These are phyloP conservation scores for Arenaria interpres DNA, from an alignment of 2,113 vertebrate species.

Conservation along the genomic window DNA sequence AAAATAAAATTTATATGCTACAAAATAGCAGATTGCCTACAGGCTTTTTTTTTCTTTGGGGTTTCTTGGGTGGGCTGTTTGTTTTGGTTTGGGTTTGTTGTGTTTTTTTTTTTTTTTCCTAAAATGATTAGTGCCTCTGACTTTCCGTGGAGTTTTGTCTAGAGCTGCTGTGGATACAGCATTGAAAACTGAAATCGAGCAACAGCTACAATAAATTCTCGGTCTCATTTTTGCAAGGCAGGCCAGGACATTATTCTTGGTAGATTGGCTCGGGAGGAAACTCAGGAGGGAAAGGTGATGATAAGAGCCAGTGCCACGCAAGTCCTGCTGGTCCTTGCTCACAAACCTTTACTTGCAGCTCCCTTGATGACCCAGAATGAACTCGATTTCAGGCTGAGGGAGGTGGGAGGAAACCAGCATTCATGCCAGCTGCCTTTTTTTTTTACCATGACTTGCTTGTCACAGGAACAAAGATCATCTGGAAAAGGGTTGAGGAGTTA, in stretches of 20 bases:
- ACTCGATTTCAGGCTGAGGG: background rate
- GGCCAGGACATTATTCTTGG: background rate
- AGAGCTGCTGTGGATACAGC: background rate
- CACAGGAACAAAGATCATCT: slow-evolving; percentile 12
- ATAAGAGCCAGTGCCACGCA: background rate
- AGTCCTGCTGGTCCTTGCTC: background rate
- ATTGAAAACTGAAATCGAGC: background rate
- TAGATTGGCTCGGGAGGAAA: background rate
- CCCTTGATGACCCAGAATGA: background rate
- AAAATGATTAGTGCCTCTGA: background rate
- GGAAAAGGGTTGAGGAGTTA: background rate
- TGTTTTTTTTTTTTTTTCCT: too few species aligned
- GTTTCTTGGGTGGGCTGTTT: background rate
- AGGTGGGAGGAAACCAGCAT: background rate
- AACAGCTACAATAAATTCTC: background rate
- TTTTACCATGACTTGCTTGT: background rate
- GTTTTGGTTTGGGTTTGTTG: background rate
- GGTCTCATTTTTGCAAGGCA: background rate
- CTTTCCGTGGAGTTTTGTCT: background rate
- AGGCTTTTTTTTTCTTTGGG: background rate
- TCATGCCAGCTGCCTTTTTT: background rate
- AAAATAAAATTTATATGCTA: background rate
- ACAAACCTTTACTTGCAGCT: background rate
- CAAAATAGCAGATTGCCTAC: background rate
- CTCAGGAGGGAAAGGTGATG: background rate